Evolutionary conservation across 2,888 invertebrate genomes (phyloP).

Genomic region (Amblyjoppa fuscipennis): DNA sequence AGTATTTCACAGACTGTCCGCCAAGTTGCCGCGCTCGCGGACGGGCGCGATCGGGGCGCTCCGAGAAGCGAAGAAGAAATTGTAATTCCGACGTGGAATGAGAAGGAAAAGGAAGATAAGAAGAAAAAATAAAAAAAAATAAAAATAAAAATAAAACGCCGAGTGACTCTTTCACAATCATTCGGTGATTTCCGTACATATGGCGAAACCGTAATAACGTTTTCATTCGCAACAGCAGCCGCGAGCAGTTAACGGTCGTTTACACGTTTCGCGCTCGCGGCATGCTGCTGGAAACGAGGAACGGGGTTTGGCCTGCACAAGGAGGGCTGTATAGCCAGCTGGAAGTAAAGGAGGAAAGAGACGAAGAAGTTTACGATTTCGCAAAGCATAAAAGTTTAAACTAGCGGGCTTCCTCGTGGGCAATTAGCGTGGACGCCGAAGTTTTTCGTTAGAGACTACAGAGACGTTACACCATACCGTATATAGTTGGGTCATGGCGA

Average conservation of each 20-base stretch:
- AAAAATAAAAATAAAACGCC: neutral
- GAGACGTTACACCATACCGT: conserved; percentile 29
- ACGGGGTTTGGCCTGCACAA: neutral
- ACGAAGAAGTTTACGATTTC: conserved; percentile 50
- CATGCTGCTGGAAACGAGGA: conserved; percentile 11
- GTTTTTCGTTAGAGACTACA: conserved; percentile 10
- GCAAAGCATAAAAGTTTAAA: conserved; percentile 41
- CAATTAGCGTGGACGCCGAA: conserved; percentile 42
- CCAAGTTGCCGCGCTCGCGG: neutral
- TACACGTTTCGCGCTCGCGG: conserved; percentile 29
- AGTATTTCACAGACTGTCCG: neutral
- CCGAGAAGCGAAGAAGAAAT: neutral
- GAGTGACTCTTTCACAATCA: conserved; percentile 24
- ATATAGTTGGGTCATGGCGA: conserved; percentile 4
- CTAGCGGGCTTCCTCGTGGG: conserved; percentile 18
- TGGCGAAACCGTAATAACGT: conserved; percentile 34
- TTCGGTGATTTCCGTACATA: conserved; percentile 43
- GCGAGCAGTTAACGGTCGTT: conserved; percentile 37
- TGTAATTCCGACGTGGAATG: neutral
- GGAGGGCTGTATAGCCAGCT: neutral
- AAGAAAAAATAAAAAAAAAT: neutral
- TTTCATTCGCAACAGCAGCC: conserved; percentile 48
- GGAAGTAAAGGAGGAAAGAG: conserved; percentile 13
- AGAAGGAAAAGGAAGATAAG: neutral
- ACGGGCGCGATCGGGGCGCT: neutral